phyloP scores from a whole-genome alignment of 1,140 invertebrate genomes.

The Diorhabda carinulata region DNA sequence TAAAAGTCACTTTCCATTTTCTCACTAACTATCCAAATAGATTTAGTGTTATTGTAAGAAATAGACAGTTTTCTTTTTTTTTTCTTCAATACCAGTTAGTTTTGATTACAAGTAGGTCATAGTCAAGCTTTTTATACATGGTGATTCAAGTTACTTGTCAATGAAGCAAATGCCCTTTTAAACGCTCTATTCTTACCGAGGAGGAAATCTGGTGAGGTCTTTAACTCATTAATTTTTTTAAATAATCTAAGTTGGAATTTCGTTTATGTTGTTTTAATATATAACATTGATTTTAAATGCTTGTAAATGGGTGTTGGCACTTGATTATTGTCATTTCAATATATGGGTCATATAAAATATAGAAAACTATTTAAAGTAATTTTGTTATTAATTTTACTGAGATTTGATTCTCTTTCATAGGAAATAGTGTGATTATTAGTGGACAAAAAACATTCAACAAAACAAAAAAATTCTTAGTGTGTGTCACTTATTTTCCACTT shows the following conservation, averaged over 20 bases:
- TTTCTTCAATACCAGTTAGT: background rate
- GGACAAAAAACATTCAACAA: too few relatives aligned
- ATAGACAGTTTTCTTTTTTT: too few relatives aligned
- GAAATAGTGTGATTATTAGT: too few relatives aligned
- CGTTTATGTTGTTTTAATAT: background rate
- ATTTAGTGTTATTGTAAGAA: too few relatives aligned
- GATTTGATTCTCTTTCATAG: too few relatives aligned
- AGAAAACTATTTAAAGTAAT: background rate
- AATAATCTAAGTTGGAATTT: too few relatives aligned
- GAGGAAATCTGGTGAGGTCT: background rate
- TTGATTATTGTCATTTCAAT: background rate
- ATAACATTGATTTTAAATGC: background rate
- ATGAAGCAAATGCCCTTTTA: background rate
- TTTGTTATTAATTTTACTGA: slow-evolving; percentile 6
- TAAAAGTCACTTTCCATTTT: too few relatives aligned
- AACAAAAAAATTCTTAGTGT: too few relatives aligned
- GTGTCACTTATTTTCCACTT: too few relatives aligned
- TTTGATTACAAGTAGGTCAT: background rate
- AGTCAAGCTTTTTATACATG: background rate
- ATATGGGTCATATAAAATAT: slow-evolving; percentile 1
- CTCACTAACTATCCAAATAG: too few relatives aligned
- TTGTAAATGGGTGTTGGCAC: background rate
- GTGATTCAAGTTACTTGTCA: background rate
- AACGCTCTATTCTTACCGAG: background rate
- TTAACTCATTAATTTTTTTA: too few relatives aligned